Percentiles rank a stretch among this genome's conserved stretches.
phyloP scores from a whole-genome alignment of 2,113 vertebrate species.

The Orthonyx spaldingii region DNA sequence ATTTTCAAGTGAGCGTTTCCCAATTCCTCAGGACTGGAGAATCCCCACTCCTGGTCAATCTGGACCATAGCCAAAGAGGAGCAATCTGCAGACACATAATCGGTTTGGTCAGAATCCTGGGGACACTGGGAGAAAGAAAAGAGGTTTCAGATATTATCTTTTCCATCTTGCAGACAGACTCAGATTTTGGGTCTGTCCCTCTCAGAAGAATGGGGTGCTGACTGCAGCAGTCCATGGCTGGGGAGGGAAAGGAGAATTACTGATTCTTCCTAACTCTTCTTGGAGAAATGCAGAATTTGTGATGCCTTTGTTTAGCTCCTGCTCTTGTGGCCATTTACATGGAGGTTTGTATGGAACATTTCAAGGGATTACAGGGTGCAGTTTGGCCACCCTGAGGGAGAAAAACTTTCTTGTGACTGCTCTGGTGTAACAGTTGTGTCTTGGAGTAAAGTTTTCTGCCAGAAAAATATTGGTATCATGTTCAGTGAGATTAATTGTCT shows the following conservation, averaged over 20 bases:
- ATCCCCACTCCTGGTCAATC: neutral
- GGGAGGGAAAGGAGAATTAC: neutral
- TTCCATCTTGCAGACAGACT: neutral
- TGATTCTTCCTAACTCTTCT: neutral
- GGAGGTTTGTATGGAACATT: neutral
- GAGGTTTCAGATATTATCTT: neutral
- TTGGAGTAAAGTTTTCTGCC: neutral
- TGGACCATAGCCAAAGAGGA: neutral
- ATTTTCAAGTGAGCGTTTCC: neutral
- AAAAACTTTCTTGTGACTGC: neutral
- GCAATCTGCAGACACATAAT: neutral
- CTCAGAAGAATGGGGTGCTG: neutral
- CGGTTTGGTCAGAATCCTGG: neutral
- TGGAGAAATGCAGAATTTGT: neutral
- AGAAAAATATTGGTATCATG: neutral
- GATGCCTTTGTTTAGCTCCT: neutral
- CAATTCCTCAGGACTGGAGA: neutral
- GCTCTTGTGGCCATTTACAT: neutral
- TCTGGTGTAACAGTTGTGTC: neutral
- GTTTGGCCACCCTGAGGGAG: neutral
- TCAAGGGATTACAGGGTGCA: neutral
- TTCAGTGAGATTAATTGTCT: neutral
- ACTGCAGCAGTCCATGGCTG: neutral
- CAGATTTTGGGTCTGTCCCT: neutral
- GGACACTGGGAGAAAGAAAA: neutral